Evolutionary conservation across 2,113 vertebrate genomes (phyloP).

Genomic region (Chiloscyllium plagiosum): DNA sequence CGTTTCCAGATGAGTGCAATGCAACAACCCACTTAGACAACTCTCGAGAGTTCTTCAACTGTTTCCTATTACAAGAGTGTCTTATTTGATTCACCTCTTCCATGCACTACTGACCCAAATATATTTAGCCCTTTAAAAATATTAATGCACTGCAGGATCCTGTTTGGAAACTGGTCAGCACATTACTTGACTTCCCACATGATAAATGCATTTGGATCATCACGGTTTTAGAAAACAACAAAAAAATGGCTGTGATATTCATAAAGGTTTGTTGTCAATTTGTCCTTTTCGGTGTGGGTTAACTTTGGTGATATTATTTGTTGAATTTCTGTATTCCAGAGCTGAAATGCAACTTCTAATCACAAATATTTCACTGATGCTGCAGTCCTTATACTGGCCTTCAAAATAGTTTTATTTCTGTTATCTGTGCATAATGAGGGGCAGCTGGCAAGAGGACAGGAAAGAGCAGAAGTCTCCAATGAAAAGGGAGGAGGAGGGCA

Average conservation of each 20-base stretch:
- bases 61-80: not conserved
- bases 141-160: not conserved
- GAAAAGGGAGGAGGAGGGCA: not conserved
- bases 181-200: not conserved
- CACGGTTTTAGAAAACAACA: not conserved
- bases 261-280: not conserved
- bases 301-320: not conserved
- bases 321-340: not conserved
- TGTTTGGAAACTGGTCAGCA: not conserved
- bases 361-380: too few relatives aligned
- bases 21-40: not conserved
- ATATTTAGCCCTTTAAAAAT: not conserved
- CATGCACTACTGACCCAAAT: not conserved
- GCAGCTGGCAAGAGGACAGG: not conserved
- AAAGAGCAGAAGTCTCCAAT: not conserved
- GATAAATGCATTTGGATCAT: not conserved
- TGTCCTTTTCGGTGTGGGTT: not conserved
- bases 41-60: not conserved
- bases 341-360: too few relatives aligned
- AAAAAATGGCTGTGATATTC: not conserved
- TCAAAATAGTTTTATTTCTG: not conserved
- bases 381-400: not conserved
- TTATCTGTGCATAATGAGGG: not conserved
- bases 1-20: not conserved
- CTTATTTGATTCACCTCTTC: not conserved